Evolutionary conservation across 2,797 vertebrate genomes (phyloP), one percentile per base, ranked within the genome.

Genomic region (Dryobates pubescens): DNA sequence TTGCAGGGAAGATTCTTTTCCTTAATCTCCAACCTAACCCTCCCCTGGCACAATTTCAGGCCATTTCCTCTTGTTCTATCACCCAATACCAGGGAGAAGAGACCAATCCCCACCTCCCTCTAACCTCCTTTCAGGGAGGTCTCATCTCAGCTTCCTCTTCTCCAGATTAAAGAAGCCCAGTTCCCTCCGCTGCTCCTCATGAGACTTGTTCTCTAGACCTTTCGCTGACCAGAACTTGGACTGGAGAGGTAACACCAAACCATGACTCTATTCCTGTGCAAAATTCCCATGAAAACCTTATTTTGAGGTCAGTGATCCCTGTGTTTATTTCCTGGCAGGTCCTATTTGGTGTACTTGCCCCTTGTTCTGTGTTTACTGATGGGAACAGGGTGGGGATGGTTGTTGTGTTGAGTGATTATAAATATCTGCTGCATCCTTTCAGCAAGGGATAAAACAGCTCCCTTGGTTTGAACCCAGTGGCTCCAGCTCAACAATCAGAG

Each of bases 371-470:
- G 76, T 82, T 73, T 91, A 41, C 82, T 80, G 95, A 13, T 94
- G 83, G 79, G 83, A 94, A 95, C 68, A 94, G 91, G 93, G 90
- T 94, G 88, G 94, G 73, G 88, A 89, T 90, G 13, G 18, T 81
- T 81, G 47, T 43, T 84, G 82, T 59, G 29, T 27, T 9, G 18
- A 30, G 64, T 3, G 24, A 19, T 85, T 94, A 89, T 72, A 96
- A 97, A 95, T 88, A 92, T 0, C 26, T 23, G 20, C 68, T 2
- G n/a, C 49, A 80, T 88, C 86, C 89, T 94, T 68, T 82, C 53
- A 79, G 62, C 65, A 30, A 5, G 17, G 7, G 84, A 92, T 90
- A 85, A 89, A 94, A 62, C 87, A 75, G 45, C 47, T 92, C 63
- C 81, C 69, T 61, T 85, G 54, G 12, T 64, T 53, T 84, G 87